Base-by-base conservation (phyloP, 2,797 vertebrate genomes). In the Chloroceryle amazona region DNA sequence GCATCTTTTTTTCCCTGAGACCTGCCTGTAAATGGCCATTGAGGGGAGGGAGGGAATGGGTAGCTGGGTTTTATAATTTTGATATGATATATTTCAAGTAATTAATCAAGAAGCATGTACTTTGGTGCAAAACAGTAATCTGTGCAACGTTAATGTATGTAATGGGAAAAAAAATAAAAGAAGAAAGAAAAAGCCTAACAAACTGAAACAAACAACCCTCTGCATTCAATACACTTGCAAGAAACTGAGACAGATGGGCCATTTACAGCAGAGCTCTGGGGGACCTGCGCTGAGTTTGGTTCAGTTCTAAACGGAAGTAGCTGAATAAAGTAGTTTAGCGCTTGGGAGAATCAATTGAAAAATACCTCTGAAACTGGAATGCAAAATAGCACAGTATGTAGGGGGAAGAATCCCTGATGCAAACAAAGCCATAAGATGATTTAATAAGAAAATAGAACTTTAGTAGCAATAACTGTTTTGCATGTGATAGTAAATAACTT, bases 391-490 rank as follows among this genome's bases (percentile, higher is more conserved):
- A 98, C 97, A 96, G 98, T 98, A 98, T 98, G 98, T 98, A 97
- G 98, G 97, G 97, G 96, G 95, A 95, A 81, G 94, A 97, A 98
- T 98, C 98, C 97, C 98, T 98, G 86, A 98, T 98, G 97, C 97
- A 98, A 98, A 98, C 97, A 98, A 99, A 99, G 99, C 99, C 99
- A 99, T 99, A 98, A 97, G 95, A 97, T 97, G 98, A 98, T 98
- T 98, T 99, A 98, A 99, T 98, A 98, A 97, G 96, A 97, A 97
- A 95, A 98, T 99, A 98, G 98, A 98, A 97, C 97, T 99, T 99
- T 99, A 99, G 98, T 98, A 99, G 99, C 99, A 99, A 99, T 99
- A 99, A 99, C 97, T 98, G 98, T 98, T 98, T 98, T 99, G 98
- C 98, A 99, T 99, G 98, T 99, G 97, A 97, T 98, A 99, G 97